Evolutionary conservation across 2,888 invertebrate species (phyloP).

Genomic region (Dynastes hyllus): DNA sequence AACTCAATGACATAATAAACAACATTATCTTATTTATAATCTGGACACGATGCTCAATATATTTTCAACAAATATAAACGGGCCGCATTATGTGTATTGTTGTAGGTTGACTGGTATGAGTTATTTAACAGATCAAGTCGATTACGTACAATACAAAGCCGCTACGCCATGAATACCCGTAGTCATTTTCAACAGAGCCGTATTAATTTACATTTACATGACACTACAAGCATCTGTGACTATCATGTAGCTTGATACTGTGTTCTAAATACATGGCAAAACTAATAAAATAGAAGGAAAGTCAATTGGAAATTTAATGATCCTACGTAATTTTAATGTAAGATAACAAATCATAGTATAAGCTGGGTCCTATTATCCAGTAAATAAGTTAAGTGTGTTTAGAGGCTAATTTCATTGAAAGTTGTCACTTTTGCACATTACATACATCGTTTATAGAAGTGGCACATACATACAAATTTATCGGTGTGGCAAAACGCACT

Average conservation of each 20-base stretch:
- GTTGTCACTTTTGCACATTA: too few species aligned
- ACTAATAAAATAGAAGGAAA: too few species aligned
- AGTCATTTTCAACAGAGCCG: slow-evolving; percentile 42
- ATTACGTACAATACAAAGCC: slow-evolving; percentile 47
- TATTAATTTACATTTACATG: slow-evolving; percentile 38
- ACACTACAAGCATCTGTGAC: background rate
- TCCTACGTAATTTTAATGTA: too few species aligned
- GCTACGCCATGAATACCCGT: slow-evolving; percentile 35
- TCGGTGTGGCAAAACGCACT: too few species aligned
- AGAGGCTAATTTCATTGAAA: too few species aligned
- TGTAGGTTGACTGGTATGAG: slow-evolving; percentile 52
- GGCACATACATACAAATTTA: too few species aligned
- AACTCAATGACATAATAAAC: slow-evolving; percentile 47
- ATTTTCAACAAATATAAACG: slow-evolving; percentile 52
- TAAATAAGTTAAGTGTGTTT: too few species aligned
- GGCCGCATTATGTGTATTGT: slow-evolving; percentile 49
- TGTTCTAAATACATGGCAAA: too few species aligned
- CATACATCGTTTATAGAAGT: too few species aligned
- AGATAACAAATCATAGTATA: too few species aligned
- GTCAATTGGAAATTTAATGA: too few species aligned
- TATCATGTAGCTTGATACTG: background rate
- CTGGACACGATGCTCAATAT: slow-evolving; percentile 48
- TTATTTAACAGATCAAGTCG: slow-evolving; percentile 56
- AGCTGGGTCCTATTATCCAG: too few species aligned
- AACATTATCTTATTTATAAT: slow-evolving; percentile 49